These are phyloP conservation scores for Stomatorhinus walkeri DNA, from an alignment of 2,797 vertebrate genomes.

Conservation along the genomic window DNA sequence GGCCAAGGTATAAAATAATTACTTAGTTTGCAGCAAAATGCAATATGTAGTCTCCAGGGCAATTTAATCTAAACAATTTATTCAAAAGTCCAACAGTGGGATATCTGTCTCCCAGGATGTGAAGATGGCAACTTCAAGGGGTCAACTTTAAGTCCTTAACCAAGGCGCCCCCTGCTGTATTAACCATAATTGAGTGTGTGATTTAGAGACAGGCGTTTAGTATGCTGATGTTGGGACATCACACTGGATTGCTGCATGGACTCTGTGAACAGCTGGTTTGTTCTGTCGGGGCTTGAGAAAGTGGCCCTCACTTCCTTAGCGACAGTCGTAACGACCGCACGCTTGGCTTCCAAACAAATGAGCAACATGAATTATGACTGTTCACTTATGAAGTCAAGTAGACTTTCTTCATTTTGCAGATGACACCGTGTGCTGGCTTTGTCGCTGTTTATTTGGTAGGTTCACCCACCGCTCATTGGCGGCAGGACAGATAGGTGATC, in stretches of 20 bases:
- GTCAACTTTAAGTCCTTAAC: neutral
- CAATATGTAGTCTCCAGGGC: neutral
- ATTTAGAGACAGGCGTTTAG: neutral
- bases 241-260: neutral
- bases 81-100: neutral
- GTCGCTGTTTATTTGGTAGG: neutral
- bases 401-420: neutral
- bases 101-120: neutral
- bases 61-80: neutral
- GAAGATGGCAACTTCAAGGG: neutral
- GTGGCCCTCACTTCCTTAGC: conserved; percentile 3
- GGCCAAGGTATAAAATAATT: neutral
- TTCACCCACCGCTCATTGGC: neutral
- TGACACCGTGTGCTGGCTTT: neutral
- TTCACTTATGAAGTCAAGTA: conserved; percentile 12
- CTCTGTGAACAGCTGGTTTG: neutral
- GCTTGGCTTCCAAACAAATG: conserved; percentile 1
- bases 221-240: neutral
- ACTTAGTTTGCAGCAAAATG: neutral
- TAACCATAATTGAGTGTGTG: neutral
- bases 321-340: neutral
- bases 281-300: neutral
- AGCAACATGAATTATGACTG: neutral
- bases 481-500: neutral
- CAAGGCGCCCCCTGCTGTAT: neutral